Base-by-base conservation (phyloP, 2,888 invertebrate genomes). In the Carabus problematicus region DNA sequence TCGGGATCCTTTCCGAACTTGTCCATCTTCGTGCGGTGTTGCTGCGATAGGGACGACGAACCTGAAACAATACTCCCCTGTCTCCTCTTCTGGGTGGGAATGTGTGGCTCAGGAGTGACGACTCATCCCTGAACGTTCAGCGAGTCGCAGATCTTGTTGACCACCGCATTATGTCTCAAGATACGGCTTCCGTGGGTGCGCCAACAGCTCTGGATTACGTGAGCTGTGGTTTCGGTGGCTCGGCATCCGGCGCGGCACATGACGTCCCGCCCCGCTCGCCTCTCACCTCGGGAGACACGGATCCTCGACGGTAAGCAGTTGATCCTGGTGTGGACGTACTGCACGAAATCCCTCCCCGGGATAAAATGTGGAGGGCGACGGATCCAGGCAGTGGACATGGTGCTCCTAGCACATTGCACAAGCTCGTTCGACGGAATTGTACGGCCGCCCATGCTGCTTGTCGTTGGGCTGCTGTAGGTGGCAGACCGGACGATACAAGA, bases 151-250 rank as follows among this genome's bases (percentile, higher is more conserved):
- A 79, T 29, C 0, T 66, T 63, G 8, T 72, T 70, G 40, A 71
- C 72, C 1, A 78, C 72, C 0, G 74, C 77, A 29, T 79, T 72
- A 45, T 81, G 80, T 8, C 80, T 72, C 47, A 72, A 19, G 0
- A 80, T 73, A 1, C 78, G 71, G 3, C 76, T 79, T 72, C 78
- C 79, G 71, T 80, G 79, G 1, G 79, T 80, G 43, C 78, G 56
- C 49, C 71, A 71, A 70, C 79, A 80, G 19, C 64, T 64, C 62
- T 81, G 79, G 47, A 79, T 74, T n/a, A 76, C 68, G 60, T 79
- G 79, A 8, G 76, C 77, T 40, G 76, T 74, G 0, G 79, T 79
- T 70, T 80, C 79, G 41, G 71, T 72, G 0, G 72, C 71, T 59
- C 59, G 64, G 72, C 78, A 80, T 1, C 77, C 78, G 2, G 76